Evolutionary conservation across 2,113 vertebrate genomes (phyloP), one percentile per base, ranked within the genome.

Genomic region (Eudorcas thomsonii): DNA sequence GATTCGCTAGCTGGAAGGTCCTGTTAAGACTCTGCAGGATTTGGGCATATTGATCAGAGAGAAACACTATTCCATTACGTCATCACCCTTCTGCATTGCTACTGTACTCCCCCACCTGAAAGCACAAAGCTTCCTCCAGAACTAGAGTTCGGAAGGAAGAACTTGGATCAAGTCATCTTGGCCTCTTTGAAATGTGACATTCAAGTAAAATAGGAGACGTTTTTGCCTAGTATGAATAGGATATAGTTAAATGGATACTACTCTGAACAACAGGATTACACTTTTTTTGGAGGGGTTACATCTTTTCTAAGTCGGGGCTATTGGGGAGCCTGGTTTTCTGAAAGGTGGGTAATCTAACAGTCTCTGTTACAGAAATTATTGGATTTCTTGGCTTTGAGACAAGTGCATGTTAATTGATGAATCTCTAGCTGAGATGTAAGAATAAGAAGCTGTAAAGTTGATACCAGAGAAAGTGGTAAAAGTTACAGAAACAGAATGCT

Each of bases 1-100:
- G 43, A 98, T 98, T 98, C 97, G 85, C 97, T 88, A 97, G 80
- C 82, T 93, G 54, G 93, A 93, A 98, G 98, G 86, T 89, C 57
- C 82, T 95, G 86, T 82, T 74, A 71, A 17, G 57, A 91, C 91
- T 94, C 88, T 62, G 88, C 13, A 93, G 94, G 89, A 71, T 91
- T 97, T 86, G 23, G 91, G 93, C 43, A 45, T 26, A 60, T 50
- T 54, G 88, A 82, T 78, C 91, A 95, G 60, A 96, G 89, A 90
- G 74, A 85, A 77, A 60, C 36, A 52, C 81, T 52, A 6, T 62
- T 81, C 28, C 67, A 1, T 48, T 52, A 15, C 1, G 1, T 60
- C 26, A 60, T 64, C 87, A 54, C 71, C 59, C n/a, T 64, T 89
- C 84, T 64, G 48, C 71, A 45, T 54, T 11, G 62, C 55, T 74